Evolutionary conservation across 2,888 invertebrate species (phyloP).

Genomic region (Acleris holmiana): DNA sequence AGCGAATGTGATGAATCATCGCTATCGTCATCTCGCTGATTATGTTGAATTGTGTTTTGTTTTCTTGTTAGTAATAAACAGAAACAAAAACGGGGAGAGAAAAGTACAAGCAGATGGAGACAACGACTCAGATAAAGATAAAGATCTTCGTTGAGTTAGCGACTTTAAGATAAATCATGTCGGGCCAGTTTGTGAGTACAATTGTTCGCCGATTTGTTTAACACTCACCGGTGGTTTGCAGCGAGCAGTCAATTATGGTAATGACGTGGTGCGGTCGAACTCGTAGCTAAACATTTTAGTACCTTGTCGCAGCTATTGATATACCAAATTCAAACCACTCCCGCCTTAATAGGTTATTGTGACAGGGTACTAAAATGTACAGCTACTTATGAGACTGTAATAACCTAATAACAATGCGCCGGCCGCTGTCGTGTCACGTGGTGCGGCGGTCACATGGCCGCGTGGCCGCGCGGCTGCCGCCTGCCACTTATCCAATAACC

Average conservation of each 20-base stretch:
- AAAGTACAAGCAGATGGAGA: neutral
- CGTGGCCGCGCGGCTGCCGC: neutral
- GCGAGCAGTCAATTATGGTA: slow-evolving; percentile 10
- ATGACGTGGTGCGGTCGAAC: too few relatives aligned
- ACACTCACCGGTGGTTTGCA: slow-evolving; percentile 14
- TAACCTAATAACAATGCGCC: slow-evolving; percentile 15
- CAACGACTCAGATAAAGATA: neutral
- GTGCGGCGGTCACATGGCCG: neutral
- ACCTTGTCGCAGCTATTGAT: too few relatives aligned
- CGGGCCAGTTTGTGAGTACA: neutral
- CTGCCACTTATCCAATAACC: slow-evolving; percentile 8
- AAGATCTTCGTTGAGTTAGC: neutral
- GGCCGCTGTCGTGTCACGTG: neutral
- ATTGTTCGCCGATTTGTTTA: slow-evolving; percentile 11
- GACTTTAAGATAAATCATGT: too few relatives aligned
- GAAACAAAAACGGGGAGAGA: slow-evolving; percentile 4
- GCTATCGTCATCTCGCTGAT: neutral
- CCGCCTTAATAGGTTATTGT: too few relatives aligned
- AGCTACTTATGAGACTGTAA: too few relatives aligned
- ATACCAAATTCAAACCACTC: too few relatives aligned
- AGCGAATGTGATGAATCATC: too few relatives aligned
- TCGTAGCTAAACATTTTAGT: too few relatives aligned
- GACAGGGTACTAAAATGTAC: too few relatives aligned
- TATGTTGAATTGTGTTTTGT: slow-evolving; percentile 5
- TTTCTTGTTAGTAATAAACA: neutral